phyloP scores from a whole-genome alignment of 2,888 invertebrate species.

The Leucania comma region DNA sequence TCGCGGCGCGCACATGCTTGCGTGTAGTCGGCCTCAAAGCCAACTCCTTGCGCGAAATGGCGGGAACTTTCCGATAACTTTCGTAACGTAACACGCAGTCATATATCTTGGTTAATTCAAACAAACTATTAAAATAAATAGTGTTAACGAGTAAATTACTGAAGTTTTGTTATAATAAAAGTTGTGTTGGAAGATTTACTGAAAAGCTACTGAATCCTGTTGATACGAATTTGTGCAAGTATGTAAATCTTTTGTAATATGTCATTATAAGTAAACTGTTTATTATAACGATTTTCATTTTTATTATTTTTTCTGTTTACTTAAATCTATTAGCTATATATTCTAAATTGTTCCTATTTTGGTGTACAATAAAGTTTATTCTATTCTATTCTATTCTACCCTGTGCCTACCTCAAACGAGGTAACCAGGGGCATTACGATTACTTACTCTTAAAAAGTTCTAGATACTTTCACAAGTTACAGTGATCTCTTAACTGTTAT shows the following conservation, averaged over 20 bases:
- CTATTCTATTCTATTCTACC: too few species aligned
- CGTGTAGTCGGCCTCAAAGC: constrained; percentile 77
- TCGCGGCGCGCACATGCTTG: constrained; percentile 85
- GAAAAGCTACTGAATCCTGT: constrained; percentile 37
- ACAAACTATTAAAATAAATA: constrained; percentile 30
- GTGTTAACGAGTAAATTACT: constrained; percentile 33
- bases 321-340: too few species aligned
- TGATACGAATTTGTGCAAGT: constrained; percentile 45
- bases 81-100: constrained; percentile 74
- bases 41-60: constrained; percentile 75
- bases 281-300: neutral
- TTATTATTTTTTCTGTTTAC: neutral
- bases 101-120: constrained; percentile 49
- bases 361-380: neutral
- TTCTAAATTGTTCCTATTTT: neutral
- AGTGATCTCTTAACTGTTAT: too few species aligned
- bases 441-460: neutral
- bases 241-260: constrained; percentile 36
- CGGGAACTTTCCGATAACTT: constrained; percentile 86
- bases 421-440: neutral
- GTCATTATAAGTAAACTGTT: neutral
- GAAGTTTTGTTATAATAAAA: constrained; percentile 40
- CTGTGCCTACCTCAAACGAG: neutral
- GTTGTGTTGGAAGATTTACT: constrained; percentile 53
- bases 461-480: too few species aligned